These are phyloP conservation scores for Eulemur rubriventer DNA, from an alignment of 2,797 vertebrate species.

Conservation along the genomic window DNA sequence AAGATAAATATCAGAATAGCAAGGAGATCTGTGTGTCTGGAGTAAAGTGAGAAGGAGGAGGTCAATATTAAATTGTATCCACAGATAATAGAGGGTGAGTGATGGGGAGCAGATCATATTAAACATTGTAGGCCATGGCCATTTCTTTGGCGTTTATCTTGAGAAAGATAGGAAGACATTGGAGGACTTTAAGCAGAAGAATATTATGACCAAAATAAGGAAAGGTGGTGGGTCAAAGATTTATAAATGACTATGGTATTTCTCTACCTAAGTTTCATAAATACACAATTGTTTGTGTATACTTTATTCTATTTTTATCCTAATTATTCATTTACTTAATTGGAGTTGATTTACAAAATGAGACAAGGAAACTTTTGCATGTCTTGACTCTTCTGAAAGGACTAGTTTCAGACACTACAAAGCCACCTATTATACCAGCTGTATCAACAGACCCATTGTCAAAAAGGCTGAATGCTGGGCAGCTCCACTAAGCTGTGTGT, in stretches of 20 bases:
- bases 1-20: not conserved
- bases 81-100: not conserved
- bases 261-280: not conserved
- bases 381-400: not conserved
- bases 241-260: not conserved
- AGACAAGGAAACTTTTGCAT: not conserved
- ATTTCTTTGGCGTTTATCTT: not conserved
- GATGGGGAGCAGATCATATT: not conserved
- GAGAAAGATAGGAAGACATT: not conserved
- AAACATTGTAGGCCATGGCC: not conserved
- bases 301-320: not conserved
- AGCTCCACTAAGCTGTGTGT: not conserved
- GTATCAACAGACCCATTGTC: not conserved
- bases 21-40: not conserved
- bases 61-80: not conserved
- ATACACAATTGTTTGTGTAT: not conserved
- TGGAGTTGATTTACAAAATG: slow-evolving; percentile 1
- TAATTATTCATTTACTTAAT: not conserved
- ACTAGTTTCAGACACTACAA: not conserved
- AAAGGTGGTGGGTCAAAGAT: not conserved
- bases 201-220: not conserved
- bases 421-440: not conserved
- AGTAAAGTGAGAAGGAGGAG: not conserved
- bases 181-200: not conserved
- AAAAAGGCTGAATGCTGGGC: not conserved